phyloP scores from a whole-genome alignment of 2,888 invertebrate genomes.

The Sarcophaga subvicina region DNA sequence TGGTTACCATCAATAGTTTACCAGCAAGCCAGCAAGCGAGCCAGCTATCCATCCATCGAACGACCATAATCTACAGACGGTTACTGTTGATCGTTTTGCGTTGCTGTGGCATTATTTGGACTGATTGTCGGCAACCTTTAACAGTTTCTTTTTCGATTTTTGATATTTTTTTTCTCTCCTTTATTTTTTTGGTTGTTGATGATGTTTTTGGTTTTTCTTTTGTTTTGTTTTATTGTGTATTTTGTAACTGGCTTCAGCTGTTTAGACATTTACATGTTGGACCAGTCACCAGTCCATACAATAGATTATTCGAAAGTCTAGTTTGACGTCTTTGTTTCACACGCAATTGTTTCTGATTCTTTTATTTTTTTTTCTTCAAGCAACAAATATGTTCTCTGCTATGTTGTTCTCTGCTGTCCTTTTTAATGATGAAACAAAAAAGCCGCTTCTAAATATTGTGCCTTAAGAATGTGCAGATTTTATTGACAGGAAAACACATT shows the following conservation, averaged over 20 bases:
- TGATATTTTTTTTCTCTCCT: constrained; percentile 3
- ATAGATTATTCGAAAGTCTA: constrained; percentile 65
- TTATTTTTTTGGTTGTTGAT: constrained; percentile 1
- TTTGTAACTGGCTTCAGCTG: constrained; percentile 38
- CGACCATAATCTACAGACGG: constrained; percentile 29
- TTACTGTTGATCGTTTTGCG: constrained; percentile 54
- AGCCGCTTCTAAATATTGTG: constrained; percentile 41
- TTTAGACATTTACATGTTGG: constrained; percentile 68
- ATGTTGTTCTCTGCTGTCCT: not conserved
- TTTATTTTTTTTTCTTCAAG: constrained; percentile 1
- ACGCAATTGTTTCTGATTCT: constrained; percentile 59
- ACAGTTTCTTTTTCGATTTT: constrained; percentile 17
- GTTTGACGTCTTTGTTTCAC: constrained; percentile 69
- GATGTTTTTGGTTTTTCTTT: constrained; percentile 29
- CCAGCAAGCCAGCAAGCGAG: not conserved
- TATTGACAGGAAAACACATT: not conserved
- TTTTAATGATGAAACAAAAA: constrained; percentile 51
- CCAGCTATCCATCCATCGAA: not conserved
- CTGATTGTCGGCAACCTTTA: constrained; percentile 63
- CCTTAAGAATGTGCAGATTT: constrained; percentile 27
- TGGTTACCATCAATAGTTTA: constrained; percentile 47
- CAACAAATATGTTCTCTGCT: constrained; percentile 25
- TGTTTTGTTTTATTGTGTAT: constrained; percentile 31
- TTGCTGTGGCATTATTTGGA: constrained; percentile 55
- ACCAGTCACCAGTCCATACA: constrained; percentile 48